Conservation (phyloP, 2,113 vertebrate genomes). For the Sisor rabdophorus region DNA sequence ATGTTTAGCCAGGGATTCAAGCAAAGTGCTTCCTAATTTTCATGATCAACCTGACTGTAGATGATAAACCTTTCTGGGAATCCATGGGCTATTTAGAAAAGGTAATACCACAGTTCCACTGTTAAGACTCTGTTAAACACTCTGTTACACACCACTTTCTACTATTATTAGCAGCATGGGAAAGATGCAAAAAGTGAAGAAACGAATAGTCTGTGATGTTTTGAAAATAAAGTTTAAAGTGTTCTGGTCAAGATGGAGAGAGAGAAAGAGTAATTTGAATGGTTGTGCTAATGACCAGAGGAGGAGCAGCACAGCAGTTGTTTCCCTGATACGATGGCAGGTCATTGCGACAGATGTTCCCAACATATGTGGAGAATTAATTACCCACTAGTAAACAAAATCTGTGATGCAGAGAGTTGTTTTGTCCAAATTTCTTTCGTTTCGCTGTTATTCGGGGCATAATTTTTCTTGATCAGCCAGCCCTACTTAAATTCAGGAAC, state of each 20-base stretch:
- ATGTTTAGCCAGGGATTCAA: neutral
- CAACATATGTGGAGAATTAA: slow-evolving; percentile 99
- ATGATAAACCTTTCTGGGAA: neutral
- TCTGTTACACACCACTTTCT: no score
- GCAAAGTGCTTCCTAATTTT: neutral
- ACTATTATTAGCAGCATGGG: neutral
- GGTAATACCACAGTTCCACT: neutral
- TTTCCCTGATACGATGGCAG: slow-evolving; percentile 91
- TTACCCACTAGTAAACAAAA: slow-evolving; percentile 99
- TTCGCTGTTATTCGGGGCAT: slow-evolving; percentile 87
- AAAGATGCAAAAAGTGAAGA: neutral
- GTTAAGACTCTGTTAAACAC: no score
- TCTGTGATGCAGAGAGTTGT: slow-evolving; percentile 91
- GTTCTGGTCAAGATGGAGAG: slow-evolving; percentile 56
- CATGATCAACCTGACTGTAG: neutral
- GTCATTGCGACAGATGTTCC: slow-evolving; percentile 98
- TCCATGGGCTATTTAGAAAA: neutral
- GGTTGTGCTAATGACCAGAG: slow-evolving; percentile 86
- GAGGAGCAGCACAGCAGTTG: slow-evolving; percentile 85
- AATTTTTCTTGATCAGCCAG: slow-evolving; percentile 94
- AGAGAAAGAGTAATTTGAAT: slow-evolving; percentile 68
- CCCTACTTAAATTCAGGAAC: slow-evolving; percentile 74
- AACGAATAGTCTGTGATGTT: slow-evolving; percentile 30
- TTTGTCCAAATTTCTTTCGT: slow-evolving; percentile 96
- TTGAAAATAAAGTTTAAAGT: slow-evolving; percentile 52